These are phyloP conservation scores for Drosophila nr. perissopoda DNA, from an alignment of 2,888 invertebrate species.

Conservation along the genomic window DNA sequence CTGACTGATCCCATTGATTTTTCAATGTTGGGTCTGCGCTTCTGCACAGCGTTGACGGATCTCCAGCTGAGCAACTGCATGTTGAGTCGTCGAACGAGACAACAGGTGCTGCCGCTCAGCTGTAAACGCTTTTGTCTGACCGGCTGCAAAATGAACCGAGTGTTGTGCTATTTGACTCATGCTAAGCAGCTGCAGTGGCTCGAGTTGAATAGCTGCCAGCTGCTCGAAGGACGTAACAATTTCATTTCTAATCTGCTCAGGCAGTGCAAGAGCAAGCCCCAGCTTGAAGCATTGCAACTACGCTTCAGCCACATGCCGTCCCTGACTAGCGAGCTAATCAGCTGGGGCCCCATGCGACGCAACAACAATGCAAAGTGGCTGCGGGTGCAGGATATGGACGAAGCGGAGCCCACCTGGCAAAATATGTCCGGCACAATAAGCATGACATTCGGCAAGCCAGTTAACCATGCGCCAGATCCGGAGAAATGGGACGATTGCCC, in stretches of 20 bases:
- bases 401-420: constrained; percentile 8
- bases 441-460: constrained; percentile 34
- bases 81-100: constrained; percentile 1
- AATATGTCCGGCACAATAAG: constrained; percentile 26
- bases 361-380: not conserved
- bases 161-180: not conserved
- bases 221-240: not conserved
- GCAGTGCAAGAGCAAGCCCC: not conserved
- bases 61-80: constrained; percentile 52
- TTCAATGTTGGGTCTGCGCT: constrained; percentile 24
- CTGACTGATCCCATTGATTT: constrained; percentile 32
- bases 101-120: constrained; percentile 36
- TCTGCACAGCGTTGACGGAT: constrained; percentile 46
- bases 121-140: constrained; percentile 42
- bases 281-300: not conserved
- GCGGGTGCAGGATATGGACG: not conserved
- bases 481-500: not conserved
- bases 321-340: constrained; percentile 30
- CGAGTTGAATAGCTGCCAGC: constrained; percentile 26
- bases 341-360: constrained; percentile 3
- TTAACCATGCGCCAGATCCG: constrained; percentile 4
- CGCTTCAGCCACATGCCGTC: constrained; percentile 27
- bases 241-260: not conserved
- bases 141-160: constrained; percentile 26
- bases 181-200: constrained; percentile 20